These are phyloP conservation scores for Phoenoteleia sp. DNA, from an alignment of 2,888 invertebrate species.

Conservation along the genomic window DNA sequence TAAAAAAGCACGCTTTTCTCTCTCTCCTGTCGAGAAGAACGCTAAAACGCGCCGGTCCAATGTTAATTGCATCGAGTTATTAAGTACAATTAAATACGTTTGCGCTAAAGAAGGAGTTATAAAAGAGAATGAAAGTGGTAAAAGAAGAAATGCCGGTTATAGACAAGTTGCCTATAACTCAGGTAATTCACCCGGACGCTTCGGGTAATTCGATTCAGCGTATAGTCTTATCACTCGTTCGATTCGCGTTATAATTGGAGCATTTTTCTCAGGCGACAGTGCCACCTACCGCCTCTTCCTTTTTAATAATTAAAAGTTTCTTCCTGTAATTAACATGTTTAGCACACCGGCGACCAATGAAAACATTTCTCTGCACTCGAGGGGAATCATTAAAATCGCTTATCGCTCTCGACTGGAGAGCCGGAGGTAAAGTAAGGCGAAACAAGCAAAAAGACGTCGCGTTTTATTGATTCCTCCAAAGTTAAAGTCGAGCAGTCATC, in stretches of 20 bases:
- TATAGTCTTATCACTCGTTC: constrained; percentile 57
- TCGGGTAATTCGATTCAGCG: constrained; percentile 46
- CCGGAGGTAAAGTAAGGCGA: not conserved
- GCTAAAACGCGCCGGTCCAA: constrained; percentile 34
- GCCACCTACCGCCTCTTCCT: constrained; percentile 14
- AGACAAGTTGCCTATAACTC: constrained; percentile 48
- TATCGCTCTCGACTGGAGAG: not conserved
- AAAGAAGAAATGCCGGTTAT: constrained; percentile 10
- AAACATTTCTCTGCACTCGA: constrained; percentile 34
- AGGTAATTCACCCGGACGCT: constrained; percentile 60
- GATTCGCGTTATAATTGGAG: constrained; percentile 48
- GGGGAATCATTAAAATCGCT: constrained; percentile 47
- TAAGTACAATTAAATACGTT: constrained; percentile 64
- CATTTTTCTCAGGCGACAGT: constrained; percentile 44
- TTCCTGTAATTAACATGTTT: constrained; percentile 57
- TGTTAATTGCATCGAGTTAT: constrained; percentile 65
- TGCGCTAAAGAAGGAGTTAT: constrained; percentile 26
- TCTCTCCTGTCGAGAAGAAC: not conserved
- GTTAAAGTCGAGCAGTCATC: constrained; percentile 40
- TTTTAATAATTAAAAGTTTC: constrained; percentile 49
- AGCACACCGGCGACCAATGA: constrained; percentile 40
- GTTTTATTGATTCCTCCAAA: constrained; percentile 51
- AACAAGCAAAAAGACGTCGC: constrained; percentile 2
- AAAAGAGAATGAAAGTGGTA: constrained; percentile 1
- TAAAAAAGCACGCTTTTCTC: constrained; percentile 18